Evolutionary conservation across 2,888 invertebrate genomes (phyloP).

Genomic region (Cryptocheilus praepositus): DNA sequence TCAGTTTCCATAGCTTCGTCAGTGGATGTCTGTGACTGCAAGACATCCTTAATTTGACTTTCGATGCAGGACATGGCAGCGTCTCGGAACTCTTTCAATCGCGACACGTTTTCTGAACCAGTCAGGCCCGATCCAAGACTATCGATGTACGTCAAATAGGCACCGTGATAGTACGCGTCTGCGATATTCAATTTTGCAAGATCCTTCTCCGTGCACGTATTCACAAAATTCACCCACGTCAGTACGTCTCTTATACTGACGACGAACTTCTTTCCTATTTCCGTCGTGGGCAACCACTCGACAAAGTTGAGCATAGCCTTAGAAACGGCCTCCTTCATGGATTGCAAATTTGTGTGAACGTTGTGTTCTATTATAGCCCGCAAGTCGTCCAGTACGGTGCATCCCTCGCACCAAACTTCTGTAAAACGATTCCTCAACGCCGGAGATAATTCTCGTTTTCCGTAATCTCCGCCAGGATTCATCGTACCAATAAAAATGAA

Average conservation of each 20-base stretch:
- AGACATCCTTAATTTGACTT: conserved; percentile 75
- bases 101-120: conserved; percentile 79
- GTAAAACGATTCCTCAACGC: conserved; percentile 98
- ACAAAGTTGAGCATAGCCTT: conserved; percentile 87
- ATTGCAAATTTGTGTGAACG: conserved; percentile 78
- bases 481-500: conserved; percentile 97
- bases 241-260: conserved; percentile 94
- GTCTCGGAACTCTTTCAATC: conserved; percentile 71
- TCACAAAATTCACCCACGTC: conserved; percentile 94
- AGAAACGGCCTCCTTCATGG: conserved; percentile 80
- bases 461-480: conserved; percentile 99
- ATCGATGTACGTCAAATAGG: conserved; percentile 93
- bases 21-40: conserved; percentile 29
- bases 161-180: conserved; percentile 91
- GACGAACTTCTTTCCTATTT: conserved; percentile 86
- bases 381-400: conserved; percentile 84
- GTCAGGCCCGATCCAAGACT: conserved; percentile 91
- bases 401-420: conserved; percentile 97
- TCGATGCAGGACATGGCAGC: conserved; percentile 79
- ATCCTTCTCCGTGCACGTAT: conserved; percentile 75
- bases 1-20: conserved; percentile 26
- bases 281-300: conserved; percentile 83
- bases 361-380: conserved; percentile 89
- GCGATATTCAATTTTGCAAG: conserved; percentile 73
- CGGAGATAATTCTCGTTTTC: conserved; percentile 98